Percentiles rank a stretch among this genome's conserved stretches.
These are phyloP conservation scores for Xanthorhoe designata DNA, from an alignment of 2,888 invertebrate species.

Conservation along the genomic window DNA sequence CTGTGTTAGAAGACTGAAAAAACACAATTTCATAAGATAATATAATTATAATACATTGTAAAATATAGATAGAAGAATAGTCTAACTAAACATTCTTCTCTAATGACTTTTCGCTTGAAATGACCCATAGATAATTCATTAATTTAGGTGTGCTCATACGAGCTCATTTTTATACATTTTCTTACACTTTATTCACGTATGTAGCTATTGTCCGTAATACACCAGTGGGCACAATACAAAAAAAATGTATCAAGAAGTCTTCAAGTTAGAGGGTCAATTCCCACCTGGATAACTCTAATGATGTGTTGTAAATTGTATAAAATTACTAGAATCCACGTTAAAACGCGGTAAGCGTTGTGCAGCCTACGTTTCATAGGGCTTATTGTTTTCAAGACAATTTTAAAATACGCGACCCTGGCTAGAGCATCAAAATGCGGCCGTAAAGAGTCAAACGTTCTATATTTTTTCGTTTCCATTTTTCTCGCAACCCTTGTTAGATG, in stretches of 20 bases:
- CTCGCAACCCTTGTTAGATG: background rate
- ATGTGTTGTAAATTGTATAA: slow-evolving; percentile 71
- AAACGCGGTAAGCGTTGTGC: slow-evolving; percentile 55
- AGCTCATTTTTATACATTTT: too few species aligned
- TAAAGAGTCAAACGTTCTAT: slow-evolving; percentile 54
- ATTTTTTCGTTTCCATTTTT: slow-evolving; percentile 18
- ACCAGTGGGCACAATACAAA: background rate
- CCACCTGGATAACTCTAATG: slow-evolving; percentile 63
- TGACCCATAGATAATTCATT: too few species aligned
- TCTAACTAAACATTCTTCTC: too few species aligned
- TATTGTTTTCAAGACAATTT: slow-evolving; percentile 55
- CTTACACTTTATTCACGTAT: too few species aligned
- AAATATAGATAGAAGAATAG: too few species aligned
- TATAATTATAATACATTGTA: too few species aligned
- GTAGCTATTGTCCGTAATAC: too few species aligned
- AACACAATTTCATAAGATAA: too few species aligned
- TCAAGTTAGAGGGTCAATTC: background rate
- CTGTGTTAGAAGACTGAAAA: slow-evolving; percentile 64
- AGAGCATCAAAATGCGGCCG: slow-evolving; percentile 68
- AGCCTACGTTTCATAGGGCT: slow-evolving; percentile 48
- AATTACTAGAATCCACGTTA: slow-evolving; percentile 57
- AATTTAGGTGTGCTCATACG: too few species aligned
- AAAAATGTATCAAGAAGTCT: background rate
- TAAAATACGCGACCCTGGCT: slow-evolving; percentile 66
- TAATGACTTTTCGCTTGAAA: too few species aligned